Conservation (phyloP, 1,140 invertebrate species). For the Hylaeus anthracinus region DNA sequence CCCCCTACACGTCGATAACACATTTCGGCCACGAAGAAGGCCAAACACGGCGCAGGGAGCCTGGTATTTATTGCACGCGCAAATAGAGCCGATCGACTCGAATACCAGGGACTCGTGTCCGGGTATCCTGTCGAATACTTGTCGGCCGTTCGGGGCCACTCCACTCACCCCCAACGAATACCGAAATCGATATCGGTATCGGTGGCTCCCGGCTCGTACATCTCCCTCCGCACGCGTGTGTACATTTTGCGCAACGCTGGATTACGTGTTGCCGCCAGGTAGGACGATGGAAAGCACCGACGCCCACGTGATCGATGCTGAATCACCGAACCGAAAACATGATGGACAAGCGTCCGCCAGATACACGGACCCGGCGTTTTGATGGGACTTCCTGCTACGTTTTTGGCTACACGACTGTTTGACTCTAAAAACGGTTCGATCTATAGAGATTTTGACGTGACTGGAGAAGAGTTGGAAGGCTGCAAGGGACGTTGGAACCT, state of each 20-base stretch:
- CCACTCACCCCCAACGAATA: background rate
- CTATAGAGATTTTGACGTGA: too few species aligned
- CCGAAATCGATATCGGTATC: background rate
- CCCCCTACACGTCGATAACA: background rate
- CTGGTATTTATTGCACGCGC: background rate
- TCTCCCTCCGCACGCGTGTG: background rate
- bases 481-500: too few species aligned
- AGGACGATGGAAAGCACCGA: constrained; percentile 31
- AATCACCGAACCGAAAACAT: constrained; percentile 36
- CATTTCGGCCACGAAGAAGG: background rate
- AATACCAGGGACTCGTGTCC: background rate
- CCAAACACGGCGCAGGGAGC: background rate
- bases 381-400: too few species aligned
- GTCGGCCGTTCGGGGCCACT: background rate
- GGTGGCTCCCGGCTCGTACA: background rate
- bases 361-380: background rate
- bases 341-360: constrained; percentile 5
- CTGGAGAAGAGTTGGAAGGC: too few species aligned
- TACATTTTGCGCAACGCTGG: constrained; percentile 26
- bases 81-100: background rate
- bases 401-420: too few species aligned
- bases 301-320: background rate
- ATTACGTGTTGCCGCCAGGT: constrained; percentile 33
- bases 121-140: background rate
- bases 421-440: too few species aligned